Base-by-base conservation (phyloP, 2,113 vertebrate genomes). In the Podilymbus podiceps region DNA sequence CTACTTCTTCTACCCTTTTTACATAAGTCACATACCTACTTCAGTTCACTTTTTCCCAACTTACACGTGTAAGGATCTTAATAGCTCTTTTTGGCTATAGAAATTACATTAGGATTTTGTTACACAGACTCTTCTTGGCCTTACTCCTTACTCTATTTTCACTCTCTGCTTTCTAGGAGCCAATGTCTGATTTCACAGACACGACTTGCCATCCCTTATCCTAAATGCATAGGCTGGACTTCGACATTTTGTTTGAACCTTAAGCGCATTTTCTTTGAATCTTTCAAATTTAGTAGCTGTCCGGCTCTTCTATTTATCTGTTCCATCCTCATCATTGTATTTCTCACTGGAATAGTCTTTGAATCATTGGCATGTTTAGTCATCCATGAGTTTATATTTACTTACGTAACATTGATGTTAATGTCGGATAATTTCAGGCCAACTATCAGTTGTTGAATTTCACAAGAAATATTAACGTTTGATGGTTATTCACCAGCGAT, bases 191-290 rank as follows among this genome's bases (percentile, higher is more conserved):
- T 75, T 58, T 81, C 30, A 28, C 8, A 12, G 40, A 8, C 13
- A 24, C 24, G 47, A 15, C 38, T 71, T 42, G 8, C 0, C 0
- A 11, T 81, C 40, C 8, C 2, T 76, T 82, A 31, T 56, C 30
- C n/a, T 19, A 53, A 52, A n/a, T 13, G 3, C 46, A 12, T 35
- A 35, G 23, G 21, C 42, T 93, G 66, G 8, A 49, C 33, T 42
- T 27, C 73, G 90, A 53, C 6, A 6, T 89, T 66, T 38, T 56
- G 2, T 67, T 77, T 55, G 31, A 74, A 53, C 47, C 18, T 69
- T 44, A 68, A 58, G 49, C 23, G 42, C 25, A 6, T 81, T 64
- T 80, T 40, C 16, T 50, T 79, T 69, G 74, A 74, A 40, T 82
- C 8, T 21, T 62, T 92, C 59, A 19, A 31, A 19, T 60, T 40